Conservation (phyloP, 23 tunicate species). For the Aplidium turbinatum region DNA sequence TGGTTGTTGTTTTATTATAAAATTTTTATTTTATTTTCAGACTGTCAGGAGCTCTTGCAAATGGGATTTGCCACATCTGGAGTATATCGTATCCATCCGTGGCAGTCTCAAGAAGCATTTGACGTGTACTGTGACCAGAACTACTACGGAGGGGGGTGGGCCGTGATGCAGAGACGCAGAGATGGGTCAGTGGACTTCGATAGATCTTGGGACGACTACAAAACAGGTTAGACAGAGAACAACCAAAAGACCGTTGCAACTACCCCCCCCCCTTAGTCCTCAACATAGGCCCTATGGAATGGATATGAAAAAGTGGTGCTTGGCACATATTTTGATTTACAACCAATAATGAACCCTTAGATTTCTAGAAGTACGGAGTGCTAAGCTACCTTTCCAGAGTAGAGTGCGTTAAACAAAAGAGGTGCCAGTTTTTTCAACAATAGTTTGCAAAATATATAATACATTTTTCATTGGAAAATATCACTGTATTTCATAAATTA, state of each 20-base stretch:
- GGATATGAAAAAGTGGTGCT: too few species aligned
- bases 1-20: neutral
- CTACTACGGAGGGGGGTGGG: conserved; percentile 85
- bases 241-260: neutral
- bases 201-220: conserved; percentile 65
- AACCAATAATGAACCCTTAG: too few species aligned
- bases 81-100: conserved; percentile 45
- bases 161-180: conserved; percentile 63
- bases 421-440: too few species aligned
- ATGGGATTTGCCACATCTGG: conserved; percentile 70
- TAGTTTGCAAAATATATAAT: too few species aligned
- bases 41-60: conserved; percentile 63
- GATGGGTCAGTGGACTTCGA: conserved; percentile 68
- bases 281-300: too few species aligned
- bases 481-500: too few species aligned
- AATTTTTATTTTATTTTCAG: conserved; percentile 36
- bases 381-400: too few species aligned
- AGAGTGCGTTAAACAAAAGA: too few species aligned
- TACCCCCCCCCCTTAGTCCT: neutral
- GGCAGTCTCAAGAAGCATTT: conserved; percentile 33
- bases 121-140: conserved; percentile 77
- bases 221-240: conserved; percentile 33
- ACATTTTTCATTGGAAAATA: too few species aligned
- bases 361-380: too few species aligned
- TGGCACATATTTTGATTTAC: neutral